phyloP scores from a whole-genome alignment of 2,113 vertebrate species.

The Podilymbus podiceps region DNA sequence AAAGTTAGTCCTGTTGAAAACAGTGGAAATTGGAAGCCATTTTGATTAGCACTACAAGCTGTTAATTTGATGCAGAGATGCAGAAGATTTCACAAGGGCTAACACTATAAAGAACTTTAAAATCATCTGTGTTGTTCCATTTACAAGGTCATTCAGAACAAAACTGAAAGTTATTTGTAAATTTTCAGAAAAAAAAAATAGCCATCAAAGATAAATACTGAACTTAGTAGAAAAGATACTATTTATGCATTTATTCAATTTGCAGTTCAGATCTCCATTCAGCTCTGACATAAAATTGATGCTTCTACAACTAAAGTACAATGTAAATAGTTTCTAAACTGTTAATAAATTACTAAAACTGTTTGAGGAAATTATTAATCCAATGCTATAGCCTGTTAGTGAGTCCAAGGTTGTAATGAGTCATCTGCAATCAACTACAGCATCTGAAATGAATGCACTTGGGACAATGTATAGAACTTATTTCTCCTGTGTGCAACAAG shows the following conservation, averaged over 20 bases:
- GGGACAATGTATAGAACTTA: background rate
- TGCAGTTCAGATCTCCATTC: slow-evolving; percentile 8
- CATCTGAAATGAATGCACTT: background rate
- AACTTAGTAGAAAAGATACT: background rate
- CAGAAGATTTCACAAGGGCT: background rate
- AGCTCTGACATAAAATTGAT: slow-evolving; percentile 4
- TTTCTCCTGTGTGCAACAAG: background rate
- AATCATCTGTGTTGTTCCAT: background rate
- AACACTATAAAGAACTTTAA: background rate
- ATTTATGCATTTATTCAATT: slow-evolving; percentile 30
- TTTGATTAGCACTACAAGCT: background rate
- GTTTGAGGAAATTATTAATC: slow-evolving; percentile 11
- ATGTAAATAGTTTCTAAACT: slow-evolving; percentile 1
- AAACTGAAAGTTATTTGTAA: background rate
- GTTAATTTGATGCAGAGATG: background rate
- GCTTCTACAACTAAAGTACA: background rate
- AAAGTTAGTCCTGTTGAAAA: background rate
- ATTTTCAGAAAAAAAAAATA: background rate
- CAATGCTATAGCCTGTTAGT: background rate
- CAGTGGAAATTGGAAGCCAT: background rate
- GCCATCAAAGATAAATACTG: background rate
- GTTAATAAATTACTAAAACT: slow-evolving; percentile 44
- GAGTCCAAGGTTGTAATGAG: background rate
- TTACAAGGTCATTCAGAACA: background rate
- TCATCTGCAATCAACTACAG: background rate